Conservation (phyloP, 2,113 vertebrate species). For the Hemibagrus wyckioides region DNA sequence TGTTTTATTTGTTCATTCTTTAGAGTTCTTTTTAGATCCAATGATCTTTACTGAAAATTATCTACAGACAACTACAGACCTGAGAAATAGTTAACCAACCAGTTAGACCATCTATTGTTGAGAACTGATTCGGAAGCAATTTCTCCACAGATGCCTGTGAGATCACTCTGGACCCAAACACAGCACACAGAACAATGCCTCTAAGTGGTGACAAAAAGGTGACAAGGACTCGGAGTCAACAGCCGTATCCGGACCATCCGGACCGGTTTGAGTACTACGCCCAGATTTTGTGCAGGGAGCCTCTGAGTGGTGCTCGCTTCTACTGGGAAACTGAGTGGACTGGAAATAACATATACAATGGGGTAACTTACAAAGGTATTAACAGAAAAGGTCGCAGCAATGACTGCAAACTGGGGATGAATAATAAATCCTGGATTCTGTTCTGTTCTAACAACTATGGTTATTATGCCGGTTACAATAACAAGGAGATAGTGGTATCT, state of each 20-base stretch:
- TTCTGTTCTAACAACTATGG: slow-evolving; percentile 34
- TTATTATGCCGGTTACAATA: slow-evolving; percentile 30
- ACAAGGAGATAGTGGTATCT: background rate
- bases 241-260: slow-evolving; percentile 14
- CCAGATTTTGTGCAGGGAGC: slow-evolving; percentile 56
- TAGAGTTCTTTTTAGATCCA: background rate
- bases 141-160: slow-evolving; percentile 55
- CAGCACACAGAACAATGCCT: slow-evolving; percentile 37
- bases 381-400: slow-evolving; percentile 14
- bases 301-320: slow-evolving; percentile 35
- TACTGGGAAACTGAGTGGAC: slow-evolving; percentile 62
- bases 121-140: background rate
- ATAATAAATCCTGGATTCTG: slow-evolving; percentile 59
- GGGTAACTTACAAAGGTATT: slow-evolving; percentile 57
- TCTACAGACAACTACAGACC: background rate
- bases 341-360: slow-evolving; percentile 36
- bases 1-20: background rate
- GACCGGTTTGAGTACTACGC: slow-evolving; percentile 46
- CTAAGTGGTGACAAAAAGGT: slow-evolving; percentile 57
- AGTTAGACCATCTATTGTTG: background rate
- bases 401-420: slow-evolving; percentile 44
- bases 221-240: slow-evolving; percentile 41
- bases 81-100: background rate
- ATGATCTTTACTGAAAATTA: background rate
- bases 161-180: slow-evolving; percentile 48